phyloP scores from a whole-genome alignment of 30 jellyfish, hydroid and myxozoan species.

The Hydractinia symbiolongicarpus region DNA sequence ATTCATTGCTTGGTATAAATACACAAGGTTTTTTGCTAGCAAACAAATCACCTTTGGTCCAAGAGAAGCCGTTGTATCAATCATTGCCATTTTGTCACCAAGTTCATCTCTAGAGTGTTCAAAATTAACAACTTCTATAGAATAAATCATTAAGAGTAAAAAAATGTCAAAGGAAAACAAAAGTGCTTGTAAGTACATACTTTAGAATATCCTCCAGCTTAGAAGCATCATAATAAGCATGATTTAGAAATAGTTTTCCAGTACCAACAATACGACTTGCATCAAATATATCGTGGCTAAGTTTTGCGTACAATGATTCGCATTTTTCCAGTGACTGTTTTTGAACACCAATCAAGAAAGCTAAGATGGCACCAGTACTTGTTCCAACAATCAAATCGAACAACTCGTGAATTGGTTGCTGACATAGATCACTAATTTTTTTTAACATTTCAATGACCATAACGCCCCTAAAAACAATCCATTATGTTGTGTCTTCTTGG shows the following conservation, averaged over 20 bases:
- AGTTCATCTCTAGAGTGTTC: slow-evolving; percentile 37
- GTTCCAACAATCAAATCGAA: slow-evolving; percentile 78
- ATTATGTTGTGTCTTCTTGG: no score
- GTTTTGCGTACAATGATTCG: slow-evolving; percentile 35
- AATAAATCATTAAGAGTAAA: no score
- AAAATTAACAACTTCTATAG: no score
- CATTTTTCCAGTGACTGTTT: slow-evolving; percentile 40
- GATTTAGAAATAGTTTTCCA: slow-evolving; percentile 67
- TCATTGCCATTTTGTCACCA: slow-evolving; percentile 37
- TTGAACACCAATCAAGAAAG: slow-evolving; percentile 53
- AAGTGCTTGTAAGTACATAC: slow-evolving; percentile 11
- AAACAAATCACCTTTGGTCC: slow-evolving; percentile 46
- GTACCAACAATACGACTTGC: slow-evolving; percentile 49
- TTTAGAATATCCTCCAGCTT: slow-evolving; percentile 36
- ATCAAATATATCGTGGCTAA: slow-evolving; percentile 48
- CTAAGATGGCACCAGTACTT: slow-evolving; percentile 84
- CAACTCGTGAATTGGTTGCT: slow-evolving; percentile 48
- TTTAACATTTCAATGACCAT: slow-evolving; percentile 55
- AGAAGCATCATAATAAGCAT: slow-evolving; percentile 73
- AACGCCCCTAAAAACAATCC: slow-evolving; percentile 47
- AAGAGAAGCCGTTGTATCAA: slow-evolving; percentile 32
- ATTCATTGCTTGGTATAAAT: background rate
- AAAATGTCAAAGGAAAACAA: background rate
- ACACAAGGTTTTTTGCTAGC: background rate
- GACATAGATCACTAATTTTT: slow-evolving; percentile 46